A percentile compares a stretch with the other conserved stretches of the same genome.
phyloP scores from a whole-genome alignment of 2,888 invertebrate genomes.

The Pseudolycoriella hygida region DNA sequence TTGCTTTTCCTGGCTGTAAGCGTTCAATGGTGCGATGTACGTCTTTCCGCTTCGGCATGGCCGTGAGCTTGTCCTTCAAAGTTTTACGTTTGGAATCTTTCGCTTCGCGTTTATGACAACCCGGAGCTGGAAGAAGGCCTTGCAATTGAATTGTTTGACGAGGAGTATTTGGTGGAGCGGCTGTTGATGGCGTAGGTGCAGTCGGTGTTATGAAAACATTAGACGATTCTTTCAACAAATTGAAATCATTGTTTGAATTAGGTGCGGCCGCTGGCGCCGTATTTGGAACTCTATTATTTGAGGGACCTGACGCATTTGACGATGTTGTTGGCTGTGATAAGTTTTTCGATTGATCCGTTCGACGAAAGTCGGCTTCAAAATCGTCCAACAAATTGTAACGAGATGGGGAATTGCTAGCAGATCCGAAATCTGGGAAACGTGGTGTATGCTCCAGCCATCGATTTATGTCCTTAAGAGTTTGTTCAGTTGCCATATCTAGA shows the following conservation, averaged over 20 bases:
- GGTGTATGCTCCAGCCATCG: conserved; percentile 80
- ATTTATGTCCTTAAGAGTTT: conserved; percentile 59
- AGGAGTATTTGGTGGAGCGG: not conserved
- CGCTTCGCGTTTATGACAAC: conserved; percentile 25
- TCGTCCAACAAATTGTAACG: conserved; percentile 41
- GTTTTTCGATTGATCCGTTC: not conserved
- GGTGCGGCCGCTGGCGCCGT: not conserved
- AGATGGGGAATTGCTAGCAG: conserved; percentile 60
- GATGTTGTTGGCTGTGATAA: not conserved
- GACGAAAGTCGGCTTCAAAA: conserved; percentile 21
- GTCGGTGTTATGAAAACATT: conserved; percentile 5
- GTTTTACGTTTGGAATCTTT: conserved; percentile 28
- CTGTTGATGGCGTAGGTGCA: conserved; percentile 10
- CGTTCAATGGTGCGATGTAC: conserved; percentile 68
- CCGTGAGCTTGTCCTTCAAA: conserved; percentile 25
- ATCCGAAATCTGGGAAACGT: conserved; percentile 53
- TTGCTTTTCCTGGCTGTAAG: conserved; percentile 71
- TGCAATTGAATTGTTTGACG: conserved; percentile 20
- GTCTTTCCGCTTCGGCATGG: conserved; percentile 38
- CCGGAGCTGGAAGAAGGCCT: conserved; percentile 26
- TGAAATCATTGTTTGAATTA: conserved; percentile 2
- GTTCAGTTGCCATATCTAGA: conserved; percentile 48
- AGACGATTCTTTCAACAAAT: conserved; percentile 1
- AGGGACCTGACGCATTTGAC: not conserved
- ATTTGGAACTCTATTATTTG: conserved; percentile 1